These are phyloP conservation scores for Tetraodon nigroviridis DNA, from an alignment of 2,113 vertebrate genomes.

Conservation along the genomic window DNA sequence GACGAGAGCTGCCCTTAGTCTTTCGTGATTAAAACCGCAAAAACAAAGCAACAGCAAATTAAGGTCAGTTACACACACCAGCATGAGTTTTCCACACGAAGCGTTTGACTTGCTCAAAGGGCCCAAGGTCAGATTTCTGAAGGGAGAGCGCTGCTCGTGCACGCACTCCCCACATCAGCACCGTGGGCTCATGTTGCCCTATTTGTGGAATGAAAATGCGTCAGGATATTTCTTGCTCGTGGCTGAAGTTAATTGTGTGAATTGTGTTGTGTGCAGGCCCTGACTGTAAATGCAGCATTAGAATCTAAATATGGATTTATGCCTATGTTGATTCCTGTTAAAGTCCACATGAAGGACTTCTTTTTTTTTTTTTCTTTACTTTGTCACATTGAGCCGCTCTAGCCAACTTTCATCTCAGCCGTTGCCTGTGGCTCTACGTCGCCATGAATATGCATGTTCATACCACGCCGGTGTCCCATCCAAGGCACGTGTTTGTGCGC, in stretches of 20 bases:
- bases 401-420: not conserved
- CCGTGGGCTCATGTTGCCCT: slow-evolving; percentile 45
- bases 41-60: slow-evolving; percentile 26
- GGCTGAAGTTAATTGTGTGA: slow-evolving; percentile 27
- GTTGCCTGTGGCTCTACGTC: slow-evolving; percentile 1
- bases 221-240: slow-evolving; percentile 27
- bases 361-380: too few relatives aligned
- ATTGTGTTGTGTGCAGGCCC: slow-evolving; percentile 4
- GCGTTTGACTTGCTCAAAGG: slow-evolving; percentile 41
- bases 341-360: not conserved
- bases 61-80: slow-evolving; percentile 23
- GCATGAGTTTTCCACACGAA: slow-evolving; percentile 5
- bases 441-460: slow-evolving; percentile 7
- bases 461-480: not conserved
- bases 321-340: not conserved
- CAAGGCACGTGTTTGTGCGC: slow-evolving; percentile 7
- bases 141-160: slow-evolving; percentile 40
- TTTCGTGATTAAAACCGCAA: slow-evolving; percentile 3
- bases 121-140: slow-evolving; percentile 11
- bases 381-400: too few relatives aligned
- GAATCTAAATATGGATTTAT: not conserved
- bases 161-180: slow-evolving; percentile 12
- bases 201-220: slow-evolving; percentile 31
- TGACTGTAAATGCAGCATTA: not conserved
- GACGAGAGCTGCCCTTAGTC: not conserved